Evolutionary conservation across 2,113 vertebrate genomes (phyloP).

Genomic region (Nycticebus coucang): DNA sequence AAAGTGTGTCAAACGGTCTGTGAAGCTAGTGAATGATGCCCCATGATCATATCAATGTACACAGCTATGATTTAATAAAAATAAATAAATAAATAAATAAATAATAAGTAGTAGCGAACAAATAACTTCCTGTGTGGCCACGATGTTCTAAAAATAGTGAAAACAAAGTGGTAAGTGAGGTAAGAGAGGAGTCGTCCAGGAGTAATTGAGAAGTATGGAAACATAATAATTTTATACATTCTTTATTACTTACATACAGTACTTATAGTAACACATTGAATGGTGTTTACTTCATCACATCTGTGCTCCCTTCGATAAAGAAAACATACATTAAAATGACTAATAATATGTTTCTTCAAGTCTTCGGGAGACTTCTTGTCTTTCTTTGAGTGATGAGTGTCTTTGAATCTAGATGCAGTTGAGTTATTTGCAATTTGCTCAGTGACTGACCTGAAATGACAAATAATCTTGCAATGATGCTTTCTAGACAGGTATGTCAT

Average conservation of each 20-base stretch:
- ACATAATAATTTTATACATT: background rate
- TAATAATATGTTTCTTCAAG: background rate
- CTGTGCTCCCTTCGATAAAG: background rate
- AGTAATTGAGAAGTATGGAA: background rate
- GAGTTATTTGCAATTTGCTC: background rate
- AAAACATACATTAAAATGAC: background rate
- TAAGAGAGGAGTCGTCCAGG: background rate
- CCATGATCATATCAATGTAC: too few relatives aligned
- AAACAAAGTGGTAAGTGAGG: background rate
- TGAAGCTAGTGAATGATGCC: too few relatives aligned
- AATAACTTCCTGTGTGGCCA: background rate
- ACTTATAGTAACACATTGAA: background rate
- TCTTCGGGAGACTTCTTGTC: background rate
- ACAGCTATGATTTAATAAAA: too few relatives aligned
- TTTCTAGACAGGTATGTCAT: slow-evolving; percentile 94
- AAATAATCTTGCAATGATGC: background rate
- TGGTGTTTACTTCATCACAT: background rate
- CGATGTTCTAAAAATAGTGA: background rate
- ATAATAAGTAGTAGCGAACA: background rate
- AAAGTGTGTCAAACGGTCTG: too few relatives aligned
- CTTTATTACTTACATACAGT: background rate
- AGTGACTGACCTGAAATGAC: background rate
- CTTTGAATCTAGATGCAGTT: background rate
- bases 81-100: too few relatives aligned
- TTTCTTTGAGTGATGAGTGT: background rate